Conservation (phyloP, 2,888 invertebrate species). For the Exocentrus adspersus region DNA sequence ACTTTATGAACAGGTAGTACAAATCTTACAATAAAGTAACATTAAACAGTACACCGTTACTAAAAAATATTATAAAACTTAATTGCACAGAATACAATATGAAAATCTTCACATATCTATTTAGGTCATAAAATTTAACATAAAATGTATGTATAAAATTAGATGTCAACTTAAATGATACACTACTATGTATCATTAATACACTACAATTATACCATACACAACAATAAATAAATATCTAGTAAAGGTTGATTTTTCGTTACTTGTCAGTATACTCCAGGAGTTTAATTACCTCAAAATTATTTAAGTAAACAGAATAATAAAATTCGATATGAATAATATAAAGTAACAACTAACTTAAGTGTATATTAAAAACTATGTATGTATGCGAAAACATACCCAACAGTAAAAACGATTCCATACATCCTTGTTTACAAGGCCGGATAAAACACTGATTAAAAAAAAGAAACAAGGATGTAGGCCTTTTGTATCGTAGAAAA, state of each 20-base stretch:
- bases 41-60: slow-evolving; percentile 41
- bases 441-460: too few relatives aligned
- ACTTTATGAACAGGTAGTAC: slow-evolving; percentile 47
- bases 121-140: slow-evolving; percentile 42
- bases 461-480: slow-evolving; percentile 48
- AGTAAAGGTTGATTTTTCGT: slow-evolving; percentile 35
- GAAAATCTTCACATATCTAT: slow-evolving; percentile 30
- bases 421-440: too few relatives aligned
- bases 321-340: slow-evolving; percentile 24
- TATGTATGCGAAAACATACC: slow-evolving; percentile 55
- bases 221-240: slow-evolving; percentile 52
- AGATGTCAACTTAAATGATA: slow-evolving; percentile 28
- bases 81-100: slow-evolving; percentile 31
- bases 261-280: slow-evolving; percentile 33
- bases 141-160: slow-evolving; percentile 38
- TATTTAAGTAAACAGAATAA: slow-evolving; percentile 3
- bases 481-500: slow-evolving; percentile 42
- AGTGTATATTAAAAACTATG: slow-evolving; percentile 49
- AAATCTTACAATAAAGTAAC: slow-evolving; percentile 40
- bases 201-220: slow-evolving; percentile 52
- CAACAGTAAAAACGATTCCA: slow-evolving; percentile 52
- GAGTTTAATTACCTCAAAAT: slow-evolving; percentile 22
- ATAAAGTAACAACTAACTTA: slow-evolving; percentile 50
- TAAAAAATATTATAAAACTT: slow-evolving; percentile 36
- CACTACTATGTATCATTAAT: too few relatives aligned